Evolutionary conservation across 2,888 invertebrate genomes (phyloP).

Genomic region (Muscina levida): DNA sequence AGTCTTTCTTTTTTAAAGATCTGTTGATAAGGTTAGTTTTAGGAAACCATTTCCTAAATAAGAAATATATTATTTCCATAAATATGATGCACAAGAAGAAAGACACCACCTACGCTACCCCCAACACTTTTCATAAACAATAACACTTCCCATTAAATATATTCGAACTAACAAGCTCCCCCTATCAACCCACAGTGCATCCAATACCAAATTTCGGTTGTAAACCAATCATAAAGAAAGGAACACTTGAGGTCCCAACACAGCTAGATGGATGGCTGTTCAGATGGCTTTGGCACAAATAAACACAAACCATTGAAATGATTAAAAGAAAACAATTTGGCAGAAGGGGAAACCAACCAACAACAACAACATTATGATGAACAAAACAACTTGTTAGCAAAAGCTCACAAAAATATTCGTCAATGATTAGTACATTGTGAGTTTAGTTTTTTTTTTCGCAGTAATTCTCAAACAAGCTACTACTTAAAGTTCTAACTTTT

Average conservation of each 20-base stretch:
- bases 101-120: too few relatives aligned
- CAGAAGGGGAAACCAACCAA: too few relatives aligned
- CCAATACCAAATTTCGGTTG: too few relatives aligned
- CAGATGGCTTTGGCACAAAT: slow-evolving; percentile 12
- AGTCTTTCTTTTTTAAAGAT: too few relatives aligned
- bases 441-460: neutral
- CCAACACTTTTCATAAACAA: too few relatives aligned
- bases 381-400: slow-evolving; percentile 58
- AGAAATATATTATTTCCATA: too few relatives aligned
- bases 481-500: neutral
- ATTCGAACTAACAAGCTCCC: too few relatives aligned
- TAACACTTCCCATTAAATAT: too few relatives aligned
- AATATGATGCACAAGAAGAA: too few relatives aligned
- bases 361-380: slow-evolving; percentile 54
- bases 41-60: too few relatives aligned
- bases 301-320: slow-evolving; percentile 52
- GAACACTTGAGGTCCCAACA: neutral
- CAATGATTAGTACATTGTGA: slow-evolving; percentile 49
- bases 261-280: slow-evolving; percentile 29
- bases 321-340: slow-evolving; percentile 43
- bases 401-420: slow-evolving; percentile 39
- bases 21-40: too few relatives aligned
- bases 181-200: too few relatives aligned
- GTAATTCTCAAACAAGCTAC: neutral
- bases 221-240: neutral